A percentile compares a stretch with the other conserved stretches of the same genome.
Conservation (phyloP, 2,888 invertebrate genomes). For the Meliscaeva auricollis region DNA sequence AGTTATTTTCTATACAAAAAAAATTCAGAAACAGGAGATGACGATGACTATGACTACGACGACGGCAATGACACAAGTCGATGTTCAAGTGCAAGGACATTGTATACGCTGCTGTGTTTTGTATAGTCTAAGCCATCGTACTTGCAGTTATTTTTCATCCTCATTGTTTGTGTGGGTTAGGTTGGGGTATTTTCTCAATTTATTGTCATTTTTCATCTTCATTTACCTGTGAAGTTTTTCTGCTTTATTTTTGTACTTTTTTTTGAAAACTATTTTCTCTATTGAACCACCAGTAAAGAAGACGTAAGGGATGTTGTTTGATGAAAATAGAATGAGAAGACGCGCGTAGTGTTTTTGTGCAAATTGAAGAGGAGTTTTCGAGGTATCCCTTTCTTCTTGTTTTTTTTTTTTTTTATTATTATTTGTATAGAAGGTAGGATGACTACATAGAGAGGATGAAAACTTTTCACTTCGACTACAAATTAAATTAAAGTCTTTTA, state of each 20-base stretch:
- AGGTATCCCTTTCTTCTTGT: slow-evolving; percentile 5
- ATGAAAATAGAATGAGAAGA: slow-evolving; percentile 23
- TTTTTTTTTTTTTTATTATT: background rate
- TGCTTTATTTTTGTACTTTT: slow-evolving; percentile 1
- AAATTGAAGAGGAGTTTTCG: slow-evolving; percentile 33
- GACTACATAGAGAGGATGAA: slow-evolving; percentile 4
- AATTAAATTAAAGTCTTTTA: slow-evolving; percentile 71
- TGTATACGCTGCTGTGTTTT: slow-evolving; percentile 20
- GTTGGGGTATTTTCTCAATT: slow-evolving; percentile 39
- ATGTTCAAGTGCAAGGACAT: slow-evolving; percentile 73
- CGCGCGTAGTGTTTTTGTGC: slow-evolving; percentile 3
- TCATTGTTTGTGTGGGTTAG: slow-evolving; percentile 10
- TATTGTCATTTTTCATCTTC: slow-evolving; percentile 71
- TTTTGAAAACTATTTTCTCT: slow-evolving; percentile 31
- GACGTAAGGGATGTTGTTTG: slow-evolving; percentile 15
- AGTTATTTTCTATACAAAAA: too few relatives aligned
- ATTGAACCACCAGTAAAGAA: background rate
- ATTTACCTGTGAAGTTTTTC: slow-evolving; percentile 58
- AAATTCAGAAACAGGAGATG: background rate
- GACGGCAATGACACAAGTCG: slow-evolving; percentile 53
- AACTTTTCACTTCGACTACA: slow-evolving; percentile 68
- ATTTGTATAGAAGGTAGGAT: background rate
- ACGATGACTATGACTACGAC: background rate
- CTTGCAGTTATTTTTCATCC: slow-evolving; percentile 29
- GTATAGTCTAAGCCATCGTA: background rate